Percentiles rank a stretch among this genome's conserved stretches.
Conservation (phyloP, 2,113 vertebrate genomes). For the Phyllostomus hastatus region DNA sequence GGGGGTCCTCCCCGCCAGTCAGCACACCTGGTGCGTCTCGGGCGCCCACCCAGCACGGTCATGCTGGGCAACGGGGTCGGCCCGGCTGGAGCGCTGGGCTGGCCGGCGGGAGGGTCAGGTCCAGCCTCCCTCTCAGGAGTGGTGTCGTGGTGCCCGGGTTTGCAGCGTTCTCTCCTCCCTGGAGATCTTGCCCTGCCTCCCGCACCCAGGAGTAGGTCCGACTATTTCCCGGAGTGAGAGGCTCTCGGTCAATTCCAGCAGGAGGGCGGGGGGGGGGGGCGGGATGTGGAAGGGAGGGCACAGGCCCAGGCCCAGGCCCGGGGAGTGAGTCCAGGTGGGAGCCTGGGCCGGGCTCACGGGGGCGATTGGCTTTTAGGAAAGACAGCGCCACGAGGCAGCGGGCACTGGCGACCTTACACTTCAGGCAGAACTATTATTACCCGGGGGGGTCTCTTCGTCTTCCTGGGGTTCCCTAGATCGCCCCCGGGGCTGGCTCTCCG, state of each 20-base stretch:
- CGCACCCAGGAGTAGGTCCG: neutral
- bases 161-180: neutral
- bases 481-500: neutral
- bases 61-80: neutral
- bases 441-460: neutral
- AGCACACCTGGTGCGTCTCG: neutral
- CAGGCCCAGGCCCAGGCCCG: neutral
- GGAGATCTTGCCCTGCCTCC: neutral
- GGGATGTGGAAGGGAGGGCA: neutral
- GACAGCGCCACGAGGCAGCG: neutral
- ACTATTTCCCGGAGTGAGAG: neutral
- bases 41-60: too few relatives aligned
- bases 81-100: accelerated
- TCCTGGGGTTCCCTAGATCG: neutral
- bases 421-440: neutral
- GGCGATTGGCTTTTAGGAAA: too few relatives aligned
- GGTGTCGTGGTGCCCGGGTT: neutral
- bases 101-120: neutral
- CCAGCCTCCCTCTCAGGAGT: neutral
- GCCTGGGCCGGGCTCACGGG: neutral
- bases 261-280: too few relatives aligned
- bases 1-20: too few relatives aligned
- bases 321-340: neutral
- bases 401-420: neutral
- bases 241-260: neutral